Base-by-base conservation (phyloP, 2,113 vertebrate genomes). In the Cisticola juncidis region DNA sequence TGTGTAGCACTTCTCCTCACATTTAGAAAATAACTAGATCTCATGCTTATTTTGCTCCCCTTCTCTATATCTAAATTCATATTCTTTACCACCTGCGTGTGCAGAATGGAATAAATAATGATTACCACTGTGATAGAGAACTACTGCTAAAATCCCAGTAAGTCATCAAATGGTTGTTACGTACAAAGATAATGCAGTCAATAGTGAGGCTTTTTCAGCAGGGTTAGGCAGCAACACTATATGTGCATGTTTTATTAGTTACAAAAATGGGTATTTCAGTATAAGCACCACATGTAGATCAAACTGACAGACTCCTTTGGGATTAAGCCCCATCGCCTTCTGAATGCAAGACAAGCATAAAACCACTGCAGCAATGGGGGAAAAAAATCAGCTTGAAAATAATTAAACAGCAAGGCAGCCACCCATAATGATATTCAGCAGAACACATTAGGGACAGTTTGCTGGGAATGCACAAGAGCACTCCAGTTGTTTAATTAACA, bases 401-500 rank as follows among this genome's bases (percentile, higher is more conserved):
- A 98, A 98, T 98, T 98, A 98, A 98, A 97, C 98, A 98, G 98
- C 96, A 97, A 98, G 97, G 98, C 98, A 98, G 97, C 98, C 98
- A 98, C 98, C 98, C 98, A 98, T 98, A 98, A 98, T 98, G 97
- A 98, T 98, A 98, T 98, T 98, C 98, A 97, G 97, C 97, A 98
- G 97, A 97, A 97, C 97, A 98, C 98, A 98, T 98, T 97, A 98
- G 98, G 98, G 98, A 98, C 98, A 97, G 98, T 98, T 98, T 98
- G 97, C 97, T 98, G 96, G 97, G 97, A 97, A 98, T 97, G 97
- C 97, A 79, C 97, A 97, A 79, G 97, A 98, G 97, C 98, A 98
- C 98, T 98, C 98, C 83, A 97, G 97, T 98, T 98, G 98, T 98
- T 98, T 98, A 98, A 98, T 98, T 98, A 98, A 98, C 98, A 98